These are phyloP conservation scores for Corythornis cristatus DNA, from an alignment of 2,113 vertebrate species.

Conservation along the genomic window DNA sequence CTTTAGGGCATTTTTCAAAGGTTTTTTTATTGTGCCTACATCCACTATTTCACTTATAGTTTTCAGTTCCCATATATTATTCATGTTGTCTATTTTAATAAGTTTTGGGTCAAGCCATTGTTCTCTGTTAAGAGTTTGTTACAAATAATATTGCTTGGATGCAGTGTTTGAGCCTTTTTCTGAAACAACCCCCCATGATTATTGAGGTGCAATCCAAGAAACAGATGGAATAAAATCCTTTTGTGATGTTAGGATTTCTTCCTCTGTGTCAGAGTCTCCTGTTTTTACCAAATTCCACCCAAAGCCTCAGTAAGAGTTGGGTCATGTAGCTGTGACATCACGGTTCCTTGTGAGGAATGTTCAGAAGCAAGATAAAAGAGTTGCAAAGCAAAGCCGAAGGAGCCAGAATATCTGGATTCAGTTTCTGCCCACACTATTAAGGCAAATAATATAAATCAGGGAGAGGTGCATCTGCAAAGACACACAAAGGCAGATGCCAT, in stretches of 20 bases:
- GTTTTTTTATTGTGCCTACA: conserved; percentile 70
- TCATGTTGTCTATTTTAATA: conserved; percentile 69
- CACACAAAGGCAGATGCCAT: not conserved
- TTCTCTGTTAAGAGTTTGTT: not conserved
- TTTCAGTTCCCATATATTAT: conserved; percentile 69
- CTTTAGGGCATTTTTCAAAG: conserved; percentile 68
- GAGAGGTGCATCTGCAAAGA: conserved; percentile 16
- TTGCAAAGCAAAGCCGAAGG: not conserved
- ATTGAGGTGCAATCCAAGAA: not conserved
- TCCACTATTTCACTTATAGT: conserved; percentile 44
- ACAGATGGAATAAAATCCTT: not conserved
- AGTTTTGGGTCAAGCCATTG: conserved; percentile 34
- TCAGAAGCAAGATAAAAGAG: not conserved
- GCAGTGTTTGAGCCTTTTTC: not conserved
- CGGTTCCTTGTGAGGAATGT: not conserved
- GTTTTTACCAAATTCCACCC: not conserved
- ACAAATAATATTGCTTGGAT: not conserved
- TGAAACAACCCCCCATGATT: not conserved
- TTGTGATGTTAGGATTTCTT: not conserved
- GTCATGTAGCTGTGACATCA: not conserved
- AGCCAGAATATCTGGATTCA: conserved; percentile 37
- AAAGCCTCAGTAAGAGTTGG: not conserved
- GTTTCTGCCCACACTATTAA: conserved; percentile 22
- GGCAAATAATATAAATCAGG: not conserved
- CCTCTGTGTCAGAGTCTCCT: not conserved